A percentile compares a stretch with the other conserved stretches of the same genome.
These are phyloP conservation scores for Symphodus melops DNA, from an alignment of 2,113 vertebrate genomes.

Conservation along the genomic window DNA sequence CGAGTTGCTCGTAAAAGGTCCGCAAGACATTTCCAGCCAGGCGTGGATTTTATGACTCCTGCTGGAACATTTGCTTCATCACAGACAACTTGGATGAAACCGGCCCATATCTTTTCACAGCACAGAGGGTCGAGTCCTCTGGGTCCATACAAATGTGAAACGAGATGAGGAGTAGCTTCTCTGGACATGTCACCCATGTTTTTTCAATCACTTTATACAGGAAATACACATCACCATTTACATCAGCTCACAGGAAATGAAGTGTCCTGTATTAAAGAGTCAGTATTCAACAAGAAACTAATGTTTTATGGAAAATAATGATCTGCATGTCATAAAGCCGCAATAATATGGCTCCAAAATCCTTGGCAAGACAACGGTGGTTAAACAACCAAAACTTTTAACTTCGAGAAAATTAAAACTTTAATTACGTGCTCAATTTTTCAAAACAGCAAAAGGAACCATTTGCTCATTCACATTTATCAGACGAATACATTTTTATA, in stretches of 20 bases:
- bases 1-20: conserved; percentile 10
- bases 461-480: too few species aligned
- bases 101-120: not conserved
- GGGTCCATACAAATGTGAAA: conserved; percentile 1
- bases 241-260: not conserved
- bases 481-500: too few species aligned
- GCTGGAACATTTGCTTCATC: conserved; percentile 40
- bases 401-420: too few species aligned
- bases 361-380: too few species aligned
- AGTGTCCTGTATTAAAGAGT: not conserved
- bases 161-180: not conserved
- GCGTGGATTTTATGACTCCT: conserved; percentile 4
- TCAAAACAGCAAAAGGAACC: too few species aligned
- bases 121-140: not conserved
- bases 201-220: not conserved
- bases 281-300: too few species aligned
- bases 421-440: too few species aligned
- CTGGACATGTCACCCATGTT: not conserved
- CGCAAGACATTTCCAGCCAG: not conserved
- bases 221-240: not conserved
- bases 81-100: not conserved
- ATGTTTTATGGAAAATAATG: too few species aligned
- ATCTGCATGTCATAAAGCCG: too few species aligned
- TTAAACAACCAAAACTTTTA: too few species aligned
- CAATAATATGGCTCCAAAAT: too few species aligned